These are phyloP conservation scores for Otolemur garnettii DNA, from an alignment of 2,113 vertebrate genomes.

Conservation along the genomic window DNA sequence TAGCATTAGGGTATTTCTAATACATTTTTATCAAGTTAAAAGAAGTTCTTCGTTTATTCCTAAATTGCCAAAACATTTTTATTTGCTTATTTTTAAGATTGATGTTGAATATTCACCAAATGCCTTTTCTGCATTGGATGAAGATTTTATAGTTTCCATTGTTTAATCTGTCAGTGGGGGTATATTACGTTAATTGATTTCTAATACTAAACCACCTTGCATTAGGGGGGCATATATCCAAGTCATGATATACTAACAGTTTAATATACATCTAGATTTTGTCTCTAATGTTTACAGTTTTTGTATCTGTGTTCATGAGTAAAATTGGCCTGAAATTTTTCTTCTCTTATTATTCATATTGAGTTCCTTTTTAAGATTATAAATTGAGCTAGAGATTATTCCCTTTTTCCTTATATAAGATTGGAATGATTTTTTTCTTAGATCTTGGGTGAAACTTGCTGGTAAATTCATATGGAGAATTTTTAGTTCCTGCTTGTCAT, in stretches of 20 bases:
- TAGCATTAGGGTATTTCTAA: neutral
- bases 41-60: neutral
- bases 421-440: neutral
- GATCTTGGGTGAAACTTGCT: neutral
- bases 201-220: neutral
- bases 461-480: neutral
- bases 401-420: neutral
- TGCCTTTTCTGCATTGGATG: neutral
- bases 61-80: neutral
- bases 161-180: neutral
- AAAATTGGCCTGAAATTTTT: neutral
- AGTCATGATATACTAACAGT: neutral
- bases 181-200: neutral
- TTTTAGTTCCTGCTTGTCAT: neutral
- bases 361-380: neutral
- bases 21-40: neutral
- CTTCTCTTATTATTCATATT: neutral
- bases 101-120: neutral
- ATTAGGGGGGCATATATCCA: neutral
- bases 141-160: neutral
- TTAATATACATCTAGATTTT: neutral
- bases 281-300: neutral
- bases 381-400: neutral
- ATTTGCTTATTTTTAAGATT: constrained; percentile 3
- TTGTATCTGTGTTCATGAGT: neutral